Base-by-base conservation (phyloP, 2,888 invertebrate genomes). In the Melanostoma scalare region DNA sequence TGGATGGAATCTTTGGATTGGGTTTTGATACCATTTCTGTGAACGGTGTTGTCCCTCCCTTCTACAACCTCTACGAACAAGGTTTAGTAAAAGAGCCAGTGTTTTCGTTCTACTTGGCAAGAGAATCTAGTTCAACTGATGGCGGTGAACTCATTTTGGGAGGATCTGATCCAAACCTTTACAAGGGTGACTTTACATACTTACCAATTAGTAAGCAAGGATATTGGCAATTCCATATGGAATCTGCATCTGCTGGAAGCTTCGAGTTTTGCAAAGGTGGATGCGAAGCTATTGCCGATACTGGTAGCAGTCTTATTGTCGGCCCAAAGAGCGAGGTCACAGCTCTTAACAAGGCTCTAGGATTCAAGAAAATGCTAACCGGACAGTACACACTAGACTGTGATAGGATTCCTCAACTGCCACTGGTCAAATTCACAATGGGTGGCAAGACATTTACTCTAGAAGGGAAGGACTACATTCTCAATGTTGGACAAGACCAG, bases 191-290 rank as follows among this genome's bases (percentile, higher is more conserved):
- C 87, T 96, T 99, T 91, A 97, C 97, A 2, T 98, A 98, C 91
- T 93, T 97, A 86, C 94, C 96, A 3, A 96, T 99, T 0, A 94
- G 94, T 86, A 94, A 94, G 84, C 93, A 97, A 92, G 96, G 96
- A 72, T 99, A 99, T 92, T 99, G 99, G 99, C 98, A 99, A 93
- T 96, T 99, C 92, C 93, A 93, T 89, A 96, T 99, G 96, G 97
- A 98, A 90, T 92, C 92, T 6, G 92, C 96, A 4, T 84, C 89
- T 60, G 89, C 96, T 78, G 93, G 92, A 31, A 92, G 92, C 2
- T 88, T 92, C 36, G 87, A 90, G 48, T 94, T 96, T 90, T 98
- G 98, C 90, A 87, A 92, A 3, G 91, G 93, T 87, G 98, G 98
- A 3, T 99, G 99, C 91, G 94, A 97, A 92, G 98, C 98, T 6